phyloP scores from a whole-genome alignment of 2,888 invertebrate genomes.

The Drosophila buzzatii region DNA sequence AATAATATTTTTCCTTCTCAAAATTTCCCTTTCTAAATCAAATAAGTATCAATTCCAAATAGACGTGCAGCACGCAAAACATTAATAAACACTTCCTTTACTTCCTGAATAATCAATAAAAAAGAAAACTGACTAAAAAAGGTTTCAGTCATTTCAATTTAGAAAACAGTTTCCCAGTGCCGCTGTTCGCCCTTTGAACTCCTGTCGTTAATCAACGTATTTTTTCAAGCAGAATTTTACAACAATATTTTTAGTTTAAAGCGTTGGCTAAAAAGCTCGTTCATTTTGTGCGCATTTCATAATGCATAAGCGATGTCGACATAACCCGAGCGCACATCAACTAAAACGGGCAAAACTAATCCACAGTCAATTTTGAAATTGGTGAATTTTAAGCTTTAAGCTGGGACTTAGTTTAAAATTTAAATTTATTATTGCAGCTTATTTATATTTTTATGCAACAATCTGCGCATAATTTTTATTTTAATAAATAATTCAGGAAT shows the following conservation, averaged over 20 bases:
- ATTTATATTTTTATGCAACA: neutral
- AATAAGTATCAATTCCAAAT: no score
- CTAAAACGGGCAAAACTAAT: neutral
- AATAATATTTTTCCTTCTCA: no score
- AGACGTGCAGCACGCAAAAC: no score
- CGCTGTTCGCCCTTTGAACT: neutral
- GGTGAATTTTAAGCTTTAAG: neutral
- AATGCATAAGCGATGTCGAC: neutral
- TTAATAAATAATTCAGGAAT: neutral
- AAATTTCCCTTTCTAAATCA: no score
- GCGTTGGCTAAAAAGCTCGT: neutral
- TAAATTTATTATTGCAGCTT: neutral
- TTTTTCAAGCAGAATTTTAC: constrained; percentile 36
- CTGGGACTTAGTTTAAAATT: neutral
- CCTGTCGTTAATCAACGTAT: constrained; percentile 35
- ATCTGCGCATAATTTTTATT: neutral
- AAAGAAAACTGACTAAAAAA: neutral
- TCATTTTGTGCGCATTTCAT: neutral
- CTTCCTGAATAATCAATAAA: neutral
- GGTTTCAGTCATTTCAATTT: neutral
- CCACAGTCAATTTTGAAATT: neutral
- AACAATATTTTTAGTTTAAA: constrained; percentile 19
- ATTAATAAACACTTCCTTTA: neutral
- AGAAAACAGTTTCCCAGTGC: constrained; percentile 8
- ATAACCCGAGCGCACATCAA: neutral